Percentiles rank a stretch among this genome's conserved stretches.
Evolutionary conservation across 1,140 invertebrate species (phyloP).

Genomic region (Ridgeia piscesae): DNA sequence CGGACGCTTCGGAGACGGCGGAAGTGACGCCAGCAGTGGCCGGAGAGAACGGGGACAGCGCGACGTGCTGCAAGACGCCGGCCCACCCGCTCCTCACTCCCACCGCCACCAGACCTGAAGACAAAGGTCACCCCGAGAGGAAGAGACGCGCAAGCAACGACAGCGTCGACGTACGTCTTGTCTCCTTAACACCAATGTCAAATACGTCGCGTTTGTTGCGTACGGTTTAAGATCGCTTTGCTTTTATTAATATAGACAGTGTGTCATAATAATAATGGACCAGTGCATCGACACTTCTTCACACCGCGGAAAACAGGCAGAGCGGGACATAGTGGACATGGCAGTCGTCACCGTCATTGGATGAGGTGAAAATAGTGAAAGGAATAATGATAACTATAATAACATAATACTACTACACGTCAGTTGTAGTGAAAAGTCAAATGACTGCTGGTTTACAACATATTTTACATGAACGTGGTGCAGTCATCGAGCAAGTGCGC

Average conservation of each 20-base stretch:
- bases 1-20: background rate
- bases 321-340: no score
- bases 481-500: no score
- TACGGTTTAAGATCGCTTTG: background rate
- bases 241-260: background rate
- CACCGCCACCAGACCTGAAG: slow-evolving; percentile 22
- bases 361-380: no score
- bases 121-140: slow-evolving; percentile 45
- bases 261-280: no score
- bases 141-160: slow-evolving; percentile 49
- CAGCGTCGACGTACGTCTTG: slow-evolving; percentile 46
- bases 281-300: no score
- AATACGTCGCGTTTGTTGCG: background rate
- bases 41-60: slow-evolving; percentile 6
- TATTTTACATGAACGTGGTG: no score
- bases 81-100: background rate
- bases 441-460: background rate
- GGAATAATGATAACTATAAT: no score
- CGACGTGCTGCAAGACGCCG: slow-evolving; percentile 2
- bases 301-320: no score
- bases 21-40: background rate
- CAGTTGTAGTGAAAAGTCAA: background rate
- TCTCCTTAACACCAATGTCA: background rate
- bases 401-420: background rate
- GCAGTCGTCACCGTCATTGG: no score